Conservation (phyloP, 2,888 invertebrate genomes). For the Caprella mutica region DNA sequence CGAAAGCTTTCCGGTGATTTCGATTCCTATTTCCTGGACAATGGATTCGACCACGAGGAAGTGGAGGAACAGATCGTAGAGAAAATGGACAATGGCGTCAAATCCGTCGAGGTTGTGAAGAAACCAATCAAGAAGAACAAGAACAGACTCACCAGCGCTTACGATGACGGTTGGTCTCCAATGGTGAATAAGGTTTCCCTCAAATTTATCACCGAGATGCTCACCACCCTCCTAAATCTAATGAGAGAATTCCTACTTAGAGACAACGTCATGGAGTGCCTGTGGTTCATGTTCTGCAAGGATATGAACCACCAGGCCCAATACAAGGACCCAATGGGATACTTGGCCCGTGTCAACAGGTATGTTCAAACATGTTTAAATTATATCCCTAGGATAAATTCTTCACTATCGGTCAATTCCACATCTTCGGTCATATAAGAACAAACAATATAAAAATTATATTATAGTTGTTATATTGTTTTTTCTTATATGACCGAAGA, state of each 20-base stretch:
- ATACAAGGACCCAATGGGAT: conserved; percentile 25
- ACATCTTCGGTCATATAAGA: too few species aligned
- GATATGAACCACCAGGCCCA: conserved; percentile 34
- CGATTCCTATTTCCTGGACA: conserved; percentile 21
- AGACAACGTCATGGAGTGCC: conserved; percentile 34
- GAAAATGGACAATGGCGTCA: conserved; percentile 2
- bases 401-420: background rate
- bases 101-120: background rate
- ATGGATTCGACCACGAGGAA: conserved; percentile 10
- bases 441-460: too few species aligned
- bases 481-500: too few species aligned
- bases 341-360: conserved; percentile 32
- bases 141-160: conserved; percentile 1
- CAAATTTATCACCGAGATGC: conserved; percentile 29
- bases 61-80: background rate
- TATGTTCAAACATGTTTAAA: background rate
- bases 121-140: background rate
- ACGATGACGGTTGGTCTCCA: conserved; percentile 25
- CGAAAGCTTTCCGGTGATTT: conserved; percentile 26
- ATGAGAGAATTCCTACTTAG: conserved; percentile 32
- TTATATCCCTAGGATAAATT: too few species aligned
- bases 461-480: too few species aligned
- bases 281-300: conserved; percentile 34
- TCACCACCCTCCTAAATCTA: conserved; percentile 31
- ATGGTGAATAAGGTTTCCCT: conserved; percentile 32